Evolutionary conservation across 2,888 invertebrate species (phyloP), one percentile per base, ranked within the genome.

Genomic region (Deroplatys truncata): DNA sequence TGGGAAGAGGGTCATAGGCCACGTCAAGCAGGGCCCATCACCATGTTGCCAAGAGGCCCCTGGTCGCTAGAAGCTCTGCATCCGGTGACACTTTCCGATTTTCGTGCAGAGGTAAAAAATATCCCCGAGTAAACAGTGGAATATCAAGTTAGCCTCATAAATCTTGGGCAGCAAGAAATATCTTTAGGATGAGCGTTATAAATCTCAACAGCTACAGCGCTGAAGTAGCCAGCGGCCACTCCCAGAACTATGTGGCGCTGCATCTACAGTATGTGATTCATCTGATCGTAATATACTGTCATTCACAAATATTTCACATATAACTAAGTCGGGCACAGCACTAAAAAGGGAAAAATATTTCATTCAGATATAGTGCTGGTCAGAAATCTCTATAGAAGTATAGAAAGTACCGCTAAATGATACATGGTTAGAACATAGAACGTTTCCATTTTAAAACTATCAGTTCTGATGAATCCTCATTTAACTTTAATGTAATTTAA

Each of bases 1-100:
- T 82, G 20, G 13, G 31, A 31, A 82, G 28, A 87, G 88, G 89
- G 89, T 90, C 89, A 85, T 28, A 89, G 86, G 84, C n/a, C 88
- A 89, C 87, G 84, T 89, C 89, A 89, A 43, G 87, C 87, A 15
- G 43, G 35, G 86, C 82, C 56, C 85, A 89, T 49, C 43, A 28
- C 87, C 83, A 43, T 87, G 87, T 87, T 87, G 87, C 87, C 87
- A 83, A 82, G 25, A 25, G 56, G 25, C 56, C 56, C 56, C 56
- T 72, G 56, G 56, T 72, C 56, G 56, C 20, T 72, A 25, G 56
- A 72, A 72, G 56, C 56, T 72, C 56, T 72, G 56, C 56, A 25
- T 25, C 25, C 56, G 56, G 56, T 72, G 56, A 72, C 56, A 72
- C 56, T 72, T 72, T 25, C 56, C 56, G 56, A 72, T 72, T 72